A percentile compares a stretch with the other conserved stretches of the same genome.
Evolutionary conservation across 2,113 vertebrate species (phyloP).

Genomic region (Rhodinocichla rosea): DNA sequence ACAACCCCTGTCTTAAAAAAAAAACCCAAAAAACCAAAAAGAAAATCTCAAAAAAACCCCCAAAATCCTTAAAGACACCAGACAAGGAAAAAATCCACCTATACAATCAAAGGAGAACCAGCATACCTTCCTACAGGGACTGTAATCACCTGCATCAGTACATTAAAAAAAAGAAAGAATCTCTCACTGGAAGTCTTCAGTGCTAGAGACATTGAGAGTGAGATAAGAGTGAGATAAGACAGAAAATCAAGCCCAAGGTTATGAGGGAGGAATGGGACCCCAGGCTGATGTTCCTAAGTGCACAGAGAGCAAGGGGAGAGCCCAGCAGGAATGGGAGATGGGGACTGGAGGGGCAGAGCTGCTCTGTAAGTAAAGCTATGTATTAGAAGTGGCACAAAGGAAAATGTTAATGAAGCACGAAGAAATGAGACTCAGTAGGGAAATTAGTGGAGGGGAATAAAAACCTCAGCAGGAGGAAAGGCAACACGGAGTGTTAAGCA

Average conservation of each 20-base stretch:
- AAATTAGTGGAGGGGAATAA: neutral
- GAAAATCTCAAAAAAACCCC: neutral
- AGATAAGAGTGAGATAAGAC: neutral
- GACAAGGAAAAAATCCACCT: accelerated
- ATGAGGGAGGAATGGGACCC: neutral
- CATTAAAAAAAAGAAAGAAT: neutral
- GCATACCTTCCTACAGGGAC: neutral
- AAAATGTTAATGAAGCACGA: neutral
- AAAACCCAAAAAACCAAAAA: neutral
- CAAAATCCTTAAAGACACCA: neutral
- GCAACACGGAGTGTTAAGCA: neutral
- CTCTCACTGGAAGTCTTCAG: neutral
- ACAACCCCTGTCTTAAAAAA: neutral
- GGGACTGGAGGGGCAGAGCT: neutral
- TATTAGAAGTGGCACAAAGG: neutral
- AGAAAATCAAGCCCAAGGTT: neutral
- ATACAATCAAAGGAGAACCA: neutral
- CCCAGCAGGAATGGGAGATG: neutral
- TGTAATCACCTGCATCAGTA: neutral
- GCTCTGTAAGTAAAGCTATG: neutral
- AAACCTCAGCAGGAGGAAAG: neutral
- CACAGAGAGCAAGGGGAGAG: neutral
- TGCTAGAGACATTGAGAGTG: accelerated
- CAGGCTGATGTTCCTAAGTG: neutral
- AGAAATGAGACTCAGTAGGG: constrained; percentile 3